These are phyloP conservation scores for Heliconius eleuchia DNA, from an alignment of 1,140 invertebrate species.

Conservation along the genomic window DNA sequence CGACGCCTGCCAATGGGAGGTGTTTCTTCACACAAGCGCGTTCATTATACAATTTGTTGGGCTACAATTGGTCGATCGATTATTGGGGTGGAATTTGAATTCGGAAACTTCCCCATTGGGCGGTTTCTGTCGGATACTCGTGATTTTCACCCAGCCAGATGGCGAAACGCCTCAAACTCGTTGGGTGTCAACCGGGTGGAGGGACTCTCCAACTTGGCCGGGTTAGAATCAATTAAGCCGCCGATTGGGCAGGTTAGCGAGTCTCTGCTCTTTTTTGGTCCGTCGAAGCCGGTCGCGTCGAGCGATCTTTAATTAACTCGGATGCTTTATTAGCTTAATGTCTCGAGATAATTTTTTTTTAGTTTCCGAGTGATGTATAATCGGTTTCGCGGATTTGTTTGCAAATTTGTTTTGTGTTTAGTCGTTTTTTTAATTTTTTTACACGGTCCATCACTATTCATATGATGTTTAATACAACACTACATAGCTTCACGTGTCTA, in stretches of 20 bases:
- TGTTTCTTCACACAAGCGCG: constrained; percentile 24
- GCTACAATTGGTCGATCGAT: constrained; percentile 52
- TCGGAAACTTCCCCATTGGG: constrained; percentile 68
- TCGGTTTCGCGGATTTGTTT: constrained; percentile 47
- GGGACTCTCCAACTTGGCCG: constrained; percentile 59
- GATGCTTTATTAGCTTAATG: constrained; percentile 77
- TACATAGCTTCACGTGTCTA: constrained; percentile 70
- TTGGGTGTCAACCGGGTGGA: constrained; percentile 37
- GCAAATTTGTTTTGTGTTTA: constrained; percentile 37
- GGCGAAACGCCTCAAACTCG: constrained; percentile 49
- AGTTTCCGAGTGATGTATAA: constrained; percentile 56
- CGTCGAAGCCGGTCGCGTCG: constrained; percentile 45
- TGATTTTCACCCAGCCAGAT: constrained; percentile 64
- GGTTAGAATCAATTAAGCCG: constrained; percentile 72
- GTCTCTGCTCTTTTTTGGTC: constrained; percentile 55
- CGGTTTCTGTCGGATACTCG: constrained; percentile 58
- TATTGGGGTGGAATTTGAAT: constrained; percentile 67
- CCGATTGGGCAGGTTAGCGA: constrained; percentile 62
- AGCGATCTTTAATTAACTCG: constrained; percentile 74
- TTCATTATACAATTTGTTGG: constrained; percentile 38
- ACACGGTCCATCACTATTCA: constrained; percentile 23
- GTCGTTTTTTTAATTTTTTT: constrained; percentile 63
- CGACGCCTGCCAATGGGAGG: constrained; percentile 47
- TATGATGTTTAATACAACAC: constrained; percentile 67
- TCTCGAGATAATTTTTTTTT: constrained; percentile 63